Evolutionary conservation across 2,797 vertebrate species (phyloP), one percentile per base, ranked within the genome.

Genomic region (Calcarius lapponicus): DNA sequence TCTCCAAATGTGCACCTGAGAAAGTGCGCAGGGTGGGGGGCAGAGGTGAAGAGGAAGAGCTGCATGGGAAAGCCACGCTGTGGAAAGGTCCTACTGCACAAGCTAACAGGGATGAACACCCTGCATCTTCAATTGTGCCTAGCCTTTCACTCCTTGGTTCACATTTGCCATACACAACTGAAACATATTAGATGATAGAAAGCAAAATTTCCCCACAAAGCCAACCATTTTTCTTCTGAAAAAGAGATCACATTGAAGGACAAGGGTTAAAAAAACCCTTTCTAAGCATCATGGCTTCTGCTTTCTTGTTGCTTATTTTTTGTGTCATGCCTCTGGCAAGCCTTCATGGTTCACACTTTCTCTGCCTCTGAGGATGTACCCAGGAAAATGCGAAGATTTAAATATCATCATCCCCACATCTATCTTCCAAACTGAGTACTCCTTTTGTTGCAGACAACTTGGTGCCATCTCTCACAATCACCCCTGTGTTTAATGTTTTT

Each of bases 1-100:
- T 62, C 22, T 84, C 10, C 82, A 76, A 93, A n/a, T 50, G 5
- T 36, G 10, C 16, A 21, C 10, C 3, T 31, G 4, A 73, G 11
- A 62, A 69, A 80, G 31, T 22, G 11, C 11, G 26, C 0, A 1
- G 22, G 2, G 7, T 11, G 1, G 10, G 3, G 15, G 1, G 17
- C 3, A 51, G 53, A 29, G 13, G 11, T 72, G 22, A 43, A 11
- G 17, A n/a, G 19, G 9, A 25, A 61, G 26, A 80, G 11, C 25
- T 74, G 24, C 1, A 0, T 31, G 15, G 32, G 17, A 72, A 29
- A 58, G 9, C 8, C 25, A 24, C 43, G 9, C 25, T 51, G 7
- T 45, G 25, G 25, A 43, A 45, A 60, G 4, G 15, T 56, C 22
- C 25, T 60, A 21, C 50, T n/a, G n/a, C 14, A 38, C 25, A 56